A percentile compares a stretch with the other conserved stretches of the same genome.
Conservation (phyloP, 2,888 invertebrate genomes). For the Unio pictorum region DNA sequence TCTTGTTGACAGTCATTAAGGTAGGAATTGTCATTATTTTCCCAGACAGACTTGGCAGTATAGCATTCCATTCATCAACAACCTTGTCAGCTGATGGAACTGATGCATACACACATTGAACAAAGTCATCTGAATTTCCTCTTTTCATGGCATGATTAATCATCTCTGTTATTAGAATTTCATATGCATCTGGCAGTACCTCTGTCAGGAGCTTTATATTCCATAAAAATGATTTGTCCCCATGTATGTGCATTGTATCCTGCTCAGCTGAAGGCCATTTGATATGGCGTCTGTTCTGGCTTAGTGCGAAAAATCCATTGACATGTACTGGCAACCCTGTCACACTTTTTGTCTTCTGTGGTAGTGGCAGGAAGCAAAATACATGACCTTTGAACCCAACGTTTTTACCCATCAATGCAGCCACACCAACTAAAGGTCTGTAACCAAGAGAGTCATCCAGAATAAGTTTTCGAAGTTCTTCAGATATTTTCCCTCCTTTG, state of each 20-base stretch:
- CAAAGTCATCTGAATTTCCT: slow-evolving; percentile 6
- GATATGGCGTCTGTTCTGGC: slow-evolving; percentile 61
- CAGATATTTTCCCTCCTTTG: slow-evolving; percentile 32
- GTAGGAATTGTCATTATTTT: slow-evolving; percentile 2
- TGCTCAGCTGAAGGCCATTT: slow-evolving; percentile 60
- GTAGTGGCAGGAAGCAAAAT: slow-evolving; percentile 66
- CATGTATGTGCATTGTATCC: slow-evolving; percentile 14
- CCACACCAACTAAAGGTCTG: slow-evolving; percentile 32
- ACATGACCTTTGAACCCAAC: slow-evolving; percentile 52
- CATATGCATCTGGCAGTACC: slow-evolving; percentile 51
- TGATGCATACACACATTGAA: slow-evolving; percentile 18
- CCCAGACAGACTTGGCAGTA: slow-evolving; percentile 23
- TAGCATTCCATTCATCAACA: slow-evolving; percentile 34
- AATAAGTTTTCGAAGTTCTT: slow-evolving; percentile 9
- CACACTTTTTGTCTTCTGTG: slow-evolving; percentile 46
- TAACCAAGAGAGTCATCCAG: slow-evolving; percentile 20
- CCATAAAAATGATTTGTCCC: slow-evolving; percentile 57
- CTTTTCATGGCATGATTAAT: slow-evolving; percentile 10
- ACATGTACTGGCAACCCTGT: slow-evolving; percentile 66
- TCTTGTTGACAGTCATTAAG: neutral
- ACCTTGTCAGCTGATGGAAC: slow-evolving; percentile 22
- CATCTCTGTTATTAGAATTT: slow-evolving; percentile 28
- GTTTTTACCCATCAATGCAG: slow-evolving; percentile 11
- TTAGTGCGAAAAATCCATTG: slow-evolving; percentile 64
- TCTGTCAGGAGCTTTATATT: slow-evolving; percentile 57